Evolutionary conservation across 1,140 invertebrate species (phyloP), one percentile per base, ranked within the genome.

Genomic region (Dinothrombium tinctorium): DNA sequence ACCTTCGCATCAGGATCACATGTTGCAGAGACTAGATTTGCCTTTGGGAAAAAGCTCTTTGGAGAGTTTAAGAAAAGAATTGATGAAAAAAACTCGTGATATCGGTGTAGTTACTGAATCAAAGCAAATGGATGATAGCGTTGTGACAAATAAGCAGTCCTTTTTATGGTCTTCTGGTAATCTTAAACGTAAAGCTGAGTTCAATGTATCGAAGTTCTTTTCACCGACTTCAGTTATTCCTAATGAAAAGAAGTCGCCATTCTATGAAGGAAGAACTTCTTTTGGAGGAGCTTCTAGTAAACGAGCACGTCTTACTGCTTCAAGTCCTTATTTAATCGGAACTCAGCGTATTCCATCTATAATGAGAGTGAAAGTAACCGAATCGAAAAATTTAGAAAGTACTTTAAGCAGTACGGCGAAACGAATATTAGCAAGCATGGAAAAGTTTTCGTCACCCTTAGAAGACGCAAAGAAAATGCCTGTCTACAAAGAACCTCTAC

Each of bases 201-300:
- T 21, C 23, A 36, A 21, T 36, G 17, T 21, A 15, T 36, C 20
- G 12, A 36, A 21, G n/a, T 21, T 21, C n/a, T 4, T 12, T 12
- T 36, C 33, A 21, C 20, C 20, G 8, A 36, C 17, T 15, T 22
- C 12, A 22, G 20, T 19, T 21, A 22, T 21, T 5, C 14, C 37
- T 7, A 19, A 24, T 25, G 24, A 19, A 12, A 14, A 8, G 4
- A 38, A 26, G 11, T 73, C 78, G 9, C 72, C 78, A 24, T 84
- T 82, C 56, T 84, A 84, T 54, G 63, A 63, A 47, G 77, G 76
- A n/a, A 68, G 65, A 47, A 81, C 74, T 2, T 70, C 66, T 32
- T 84, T 74, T 58, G 79, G 80, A 21, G 79, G 79, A 33, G 69
- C 73, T 26, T 68, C 74, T 29, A 67, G 69, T 2, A 67, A 71